Evolutionary conservation across 2,113 vertebrate genomes (phyloP).

Genomic region (Ameiurus melas): DNA sequence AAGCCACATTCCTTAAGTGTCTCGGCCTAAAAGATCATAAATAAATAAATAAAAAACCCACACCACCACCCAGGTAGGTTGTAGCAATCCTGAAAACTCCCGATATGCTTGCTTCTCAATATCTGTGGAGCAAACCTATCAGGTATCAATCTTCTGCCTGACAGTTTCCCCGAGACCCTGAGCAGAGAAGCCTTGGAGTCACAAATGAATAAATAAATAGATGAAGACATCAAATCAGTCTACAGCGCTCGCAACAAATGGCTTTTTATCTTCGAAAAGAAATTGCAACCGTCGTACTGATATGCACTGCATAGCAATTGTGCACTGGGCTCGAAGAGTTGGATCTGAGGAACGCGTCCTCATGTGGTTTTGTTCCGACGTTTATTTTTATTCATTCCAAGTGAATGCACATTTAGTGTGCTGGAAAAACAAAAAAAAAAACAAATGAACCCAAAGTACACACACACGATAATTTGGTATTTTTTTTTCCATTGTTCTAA

Average conservation of each 20-base stretch:
- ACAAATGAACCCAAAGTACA: neutral
- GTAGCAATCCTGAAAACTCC: constrained; percentile 68
- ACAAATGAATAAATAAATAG: constrained; percentile 65
- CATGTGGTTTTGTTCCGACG: neutral
- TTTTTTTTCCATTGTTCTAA: neutral
- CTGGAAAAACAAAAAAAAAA: too few relatives aligned
- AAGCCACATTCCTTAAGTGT: neutral
- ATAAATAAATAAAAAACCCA: constrained; percentile 35
- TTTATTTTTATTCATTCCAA: constrained; percentile 1
- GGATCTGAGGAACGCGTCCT: neutral
- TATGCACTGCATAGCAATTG: neutral
- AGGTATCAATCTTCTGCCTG: constrained; percentile 65
- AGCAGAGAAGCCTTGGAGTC: constrained; percentile 59
- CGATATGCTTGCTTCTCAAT: constrained; percentile 72
- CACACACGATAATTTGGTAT: neutral
- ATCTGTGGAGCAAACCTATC: constrained; percentile 67
- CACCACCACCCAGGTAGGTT: constrained; percentile 66
- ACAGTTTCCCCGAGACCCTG: constrained; percentile 51
- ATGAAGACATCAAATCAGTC: constrained; percentile 46
- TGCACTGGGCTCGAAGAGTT: neutral
- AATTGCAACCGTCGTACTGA: neutral
- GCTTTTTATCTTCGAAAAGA: constrained; percentile 14
- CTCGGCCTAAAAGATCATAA: constrained; percentile 59
- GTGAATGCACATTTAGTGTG: neutral
- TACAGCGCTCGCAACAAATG: neutral